Evolutionary conservation across 2,888 invertebrate species (phyloP), one percentile per base, ranked within the genome.

Genomic region (Allygus modestus): DNA sequence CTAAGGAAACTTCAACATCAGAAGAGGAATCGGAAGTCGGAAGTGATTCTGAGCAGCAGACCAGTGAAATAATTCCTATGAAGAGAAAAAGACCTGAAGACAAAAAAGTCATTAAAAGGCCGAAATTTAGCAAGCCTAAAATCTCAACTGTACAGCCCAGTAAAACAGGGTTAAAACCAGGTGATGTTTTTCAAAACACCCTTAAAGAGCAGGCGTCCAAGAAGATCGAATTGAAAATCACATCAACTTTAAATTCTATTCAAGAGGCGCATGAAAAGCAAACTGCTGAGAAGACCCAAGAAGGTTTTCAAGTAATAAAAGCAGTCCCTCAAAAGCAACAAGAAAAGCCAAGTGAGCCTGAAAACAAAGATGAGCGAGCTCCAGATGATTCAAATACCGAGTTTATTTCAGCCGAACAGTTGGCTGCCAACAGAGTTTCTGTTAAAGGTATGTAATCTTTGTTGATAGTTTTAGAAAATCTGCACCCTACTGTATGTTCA

Each of bases 391-490:
- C 87, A 81, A 31, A 51, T 26, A 87, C 88, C 51, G 86, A 90
- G 83, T 89, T 91, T 46, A 94, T 96, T 86, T 93, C 93, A 4
- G 92, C 92, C 83, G 93, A 93, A 87, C 94, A 96, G 89, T 90
- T 97, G 51, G 90, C 92, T 83, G 91, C 92, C 46, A 95, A 96
- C 87, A 94, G 94, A 89, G 92, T 97, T 86, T 93, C 95, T 1
- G 90, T 91, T 73, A 94, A 93, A 90, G 92, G 91, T 92, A 89
- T 88, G 88, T 58, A 37, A 33, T 37, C 37, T 37, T 37, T 37
- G 37, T 4, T 37, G 4, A 37, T 37, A n/a, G n/a, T n/a, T n/a
- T n/a, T n/a, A n/a, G n/a, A n/a, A n/a, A n/a, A n/a, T n/a, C n/a
- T n/a, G n/a, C n/a, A n/a, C n/a, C n/a, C n/a, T n/a, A n/a, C n/a